Evolutionary conservation across 2,888 invertebrate species (phyloP).

Genomic region (Lingula anatina): DNA sequence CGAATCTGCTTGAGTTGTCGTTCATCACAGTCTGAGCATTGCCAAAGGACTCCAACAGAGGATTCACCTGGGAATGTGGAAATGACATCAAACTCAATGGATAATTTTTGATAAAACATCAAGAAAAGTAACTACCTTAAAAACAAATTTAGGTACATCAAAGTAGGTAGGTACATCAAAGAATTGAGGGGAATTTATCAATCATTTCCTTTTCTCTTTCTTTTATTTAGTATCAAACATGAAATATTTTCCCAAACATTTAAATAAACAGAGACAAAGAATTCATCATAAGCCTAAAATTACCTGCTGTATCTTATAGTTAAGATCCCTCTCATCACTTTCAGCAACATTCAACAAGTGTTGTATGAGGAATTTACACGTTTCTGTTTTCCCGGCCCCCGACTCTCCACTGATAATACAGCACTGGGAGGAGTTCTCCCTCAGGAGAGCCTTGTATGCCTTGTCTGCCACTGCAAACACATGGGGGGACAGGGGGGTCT

Average conservation of each 20-base stretch:
- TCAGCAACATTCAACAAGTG: slow-evolving; percentile 26
- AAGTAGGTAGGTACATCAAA: no score
- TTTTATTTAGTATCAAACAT: no score
- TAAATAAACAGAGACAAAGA: no score
- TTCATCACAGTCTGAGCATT: slow-evolving; percentile 47
- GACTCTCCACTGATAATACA: slow-evolving; percentile 48
- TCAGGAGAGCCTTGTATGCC: slow-evolving; percentile 26
- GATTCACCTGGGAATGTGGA: slow-evolving; percentile 19
- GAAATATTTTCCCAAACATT: no score
- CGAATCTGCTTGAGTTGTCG: slow-evolving; percentile 37
- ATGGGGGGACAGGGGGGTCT: slow-evolving; percentile 30
- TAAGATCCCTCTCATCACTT: slow-evolving; percentile 25
- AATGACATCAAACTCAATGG: not conserved
- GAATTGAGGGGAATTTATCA: no score
- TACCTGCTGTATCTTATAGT: slow-evolving; percentile 34
- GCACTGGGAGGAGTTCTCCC: slow-evolving; percentile 31
- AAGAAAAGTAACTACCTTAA: no score
- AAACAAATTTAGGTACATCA: no score
- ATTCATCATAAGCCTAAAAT: no score
- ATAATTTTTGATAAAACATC: not conserved
- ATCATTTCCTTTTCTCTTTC: no score
- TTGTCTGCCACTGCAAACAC: slow-evolving; percentile 39
- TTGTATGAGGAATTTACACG: slow-evolving; percentile 33
- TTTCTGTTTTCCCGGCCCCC: slow-evolving; percentile 43
- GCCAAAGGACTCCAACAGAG: slow-evolving; percentile 39